Base-by-base conservation (phyloP, 2,888 invertebrate genomes). In the Nomada hirtipes region DNA sequence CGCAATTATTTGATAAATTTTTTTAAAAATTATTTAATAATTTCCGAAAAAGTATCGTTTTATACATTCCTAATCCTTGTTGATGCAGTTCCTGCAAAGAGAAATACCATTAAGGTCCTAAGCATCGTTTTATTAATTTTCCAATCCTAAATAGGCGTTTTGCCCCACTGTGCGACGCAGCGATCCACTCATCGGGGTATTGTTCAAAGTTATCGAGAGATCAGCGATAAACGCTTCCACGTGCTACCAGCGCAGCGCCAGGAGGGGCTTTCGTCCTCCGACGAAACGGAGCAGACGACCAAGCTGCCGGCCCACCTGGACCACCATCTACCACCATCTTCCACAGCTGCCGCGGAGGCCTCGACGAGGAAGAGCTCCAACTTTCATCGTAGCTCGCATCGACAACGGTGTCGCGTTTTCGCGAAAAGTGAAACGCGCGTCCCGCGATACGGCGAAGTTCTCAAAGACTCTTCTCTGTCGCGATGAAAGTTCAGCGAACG, bases 191-290 rank as follows among this genome's bases (percentile, higher is more conserved):
- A 52, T 52, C 26, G 70, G 42, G 29, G 61, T 26, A 50, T 61
- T 55, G 81, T 78, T 74, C 73, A 52, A 36, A 53, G 13, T 42
- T 68, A 70, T 26, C n/a, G 63, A 63, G n/a, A 53, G 26, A 72
- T 81, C 81, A 76, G 71, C 81, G 63, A 75, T 67, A 67, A 73
- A 57, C 50, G 15, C 26, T 59, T 59, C 55, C 42, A 2, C 18
- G 52, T 15, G 47, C 47, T 3, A 13, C 2, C 47, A 47, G 47
- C 36, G 7, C 36, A 7, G 1, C 36, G 4, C 7, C 4, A 7
- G 7, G 36, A 36, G 29, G 29, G 29, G 29, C 36, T 13, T 47
- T 47, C 47, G 42, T 4, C 3, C n/a, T 10, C 1, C 20, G 26
- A 11, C 7, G 9, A 36, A 36, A 36, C 4, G 36, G 36, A 1